phyloP scores from a whole-genome alignment of 1,140 invertebrate genomes.

The Sitophilus oryzae region DNA sequence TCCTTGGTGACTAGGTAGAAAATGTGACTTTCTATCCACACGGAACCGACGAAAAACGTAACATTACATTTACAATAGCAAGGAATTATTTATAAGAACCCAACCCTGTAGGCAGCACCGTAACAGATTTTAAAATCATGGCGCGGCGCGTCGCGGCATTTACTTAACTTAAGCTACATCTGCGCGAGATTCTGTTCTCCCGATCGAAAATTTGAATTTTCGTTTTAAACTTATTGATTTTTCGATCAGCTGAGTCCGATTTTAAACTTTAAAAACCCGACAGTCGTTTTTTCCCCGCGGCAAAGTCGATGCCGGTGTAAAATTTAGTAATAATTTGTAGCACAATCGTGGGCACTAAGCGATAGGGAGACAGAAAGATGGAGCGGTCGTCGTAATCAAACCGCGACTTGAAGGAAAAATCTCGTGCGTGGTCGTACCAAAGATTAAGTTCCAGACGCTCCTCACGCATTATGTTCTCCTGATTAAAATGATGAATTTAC shows the following conservation, averaged over 20 bases:
- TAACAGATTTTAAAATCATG: too few species aligned
- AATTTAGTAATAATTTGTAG: background rate
- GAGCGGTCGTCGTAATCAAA: too few species aligned
- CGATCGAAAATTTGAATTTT: background rate
- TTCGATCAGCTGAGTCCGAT: background rate
- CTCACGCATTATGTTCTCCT: background rate
- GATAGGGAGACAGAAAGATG: background rate
- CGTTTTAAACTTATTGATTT: background rate
- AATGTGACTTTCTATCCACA: too few species aligned
- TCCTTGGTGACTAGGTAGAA: too few species aligned
- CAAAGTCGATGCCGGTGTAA: background rate
- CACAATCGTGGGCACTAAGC: background rate
- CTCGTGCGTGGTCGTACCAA: too few species aligned
- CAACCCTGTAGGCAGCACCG: too few species aligned
- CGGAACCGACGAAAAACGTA: too few species aligned
- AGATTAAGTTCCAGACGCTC: background rate
- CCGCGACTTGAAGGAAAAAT: too few species aligned
- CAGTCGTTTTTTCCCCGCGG: background rate
- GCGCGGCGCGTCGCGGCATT: too few species aligned
- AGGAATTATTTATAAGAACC: too few species aligned
- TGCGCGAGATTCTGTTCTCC: background rate
- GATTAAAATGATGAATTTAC: background rate
- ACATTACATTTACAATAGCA: too few species aligned
- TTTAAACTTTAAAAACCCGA: background rate
- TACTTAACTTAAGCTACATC: too few species aligned